Evolutionary conservation across 2,797 vertebrate genomes (phyloP).

Genomic region (Clamator glandarius): DNA sequence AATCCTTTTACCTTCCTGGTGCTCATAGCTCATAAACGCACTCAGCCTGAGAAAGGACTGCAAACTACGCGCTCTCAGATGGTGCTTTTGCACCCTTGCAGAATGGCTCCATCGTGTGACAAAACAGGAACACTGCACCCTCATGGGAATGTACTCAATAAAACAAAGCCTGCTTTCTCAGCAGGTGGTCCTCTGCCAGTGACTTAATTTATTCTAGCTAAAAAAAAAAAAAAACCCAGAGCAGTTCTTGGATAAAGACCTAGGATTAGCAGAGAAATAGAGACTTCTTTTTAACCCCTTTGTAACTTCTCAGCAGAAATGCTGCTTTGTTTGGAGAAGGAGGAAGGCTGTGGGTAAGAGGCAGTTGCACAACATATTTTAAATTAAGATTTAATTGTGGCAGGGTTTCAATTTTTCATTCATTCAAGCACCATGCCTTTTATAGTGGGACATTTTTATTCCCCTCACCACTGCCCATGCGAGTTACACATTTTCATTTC

Average conservation of each 20-base stretch:
- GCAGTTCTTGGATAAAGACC: constrained; percentile 42
- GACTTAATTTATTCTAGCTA: constrained; percentile 47
- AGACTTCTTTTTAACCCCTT: constrained; percentile 44
- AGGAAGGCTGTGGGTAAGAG: neutral
- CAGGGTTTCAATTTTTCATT: constrained; percentile 24
- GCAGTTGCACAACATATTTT: neutral
- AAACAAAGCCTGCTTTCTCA: constrained; percentile 53
- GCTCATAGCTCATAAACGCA: neutral
- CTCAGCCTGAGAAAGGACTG: neutral
- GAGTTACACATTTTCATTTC: neutral
- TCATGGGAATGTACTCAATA: neutral
- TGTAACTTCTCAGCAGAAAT: no score
- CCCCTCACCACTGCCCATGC: neutral
- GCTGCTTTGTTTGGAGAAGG: neutral
- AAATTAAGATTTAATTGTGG: constrained; percentile 19
- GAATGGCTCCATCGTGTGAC: constrained; percentile 60
- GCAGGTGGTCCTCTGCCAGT: constrained; percentile 46
- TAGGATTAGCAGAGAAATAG: constrained; percentile 45
- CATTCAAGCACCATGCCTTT: neutral
- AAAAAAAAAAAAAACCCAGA: neutral
- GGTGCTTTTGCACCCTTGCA: neutral
- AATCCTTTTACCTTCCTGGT: neutral
- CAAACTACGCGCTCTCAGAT: neutral
- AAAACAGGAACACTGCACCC: neutral
- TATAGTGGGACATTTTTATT: neutral